Evolutionary conservation across 2,113 vertebrate species (phyloP).

Genomic region (Dipodomys stephensi): DNA sequence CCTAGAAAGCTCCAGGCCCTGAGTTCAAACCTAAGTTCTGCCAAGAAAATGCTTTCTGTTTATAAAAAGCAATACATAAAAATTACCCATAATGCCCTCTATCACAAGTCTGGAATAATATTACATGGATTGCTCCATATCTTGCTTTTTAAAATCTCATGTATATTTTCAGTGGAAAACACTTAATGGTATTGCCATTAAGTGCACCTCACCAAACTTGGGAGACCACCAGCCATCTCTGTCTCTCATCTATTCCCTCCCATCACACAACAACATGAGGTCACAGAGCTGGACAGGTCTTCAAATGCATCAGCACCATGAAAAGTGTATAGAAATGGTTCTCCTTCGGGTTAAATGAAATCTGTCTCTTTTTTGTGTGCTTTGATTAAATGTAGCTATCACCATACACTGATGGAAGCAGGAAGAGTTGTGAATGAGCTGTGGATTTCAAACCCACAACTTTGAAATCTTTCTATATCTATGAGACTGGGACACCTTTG

Average conservation of each 20-base stretch:
- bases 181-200: too few relatives aligned
- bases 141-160: too few relatives aligned
- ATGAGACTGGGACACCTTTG: neutral
- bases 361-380: slow-evolving; percentile 2
- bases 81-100: too few relatives aligned
- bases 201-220: too few relatives aligned
- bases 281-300: neutral
- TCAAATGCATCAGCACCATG: neutral
- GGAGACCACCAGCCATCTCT: neutral
- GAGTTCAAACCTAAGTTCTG: too few relatives aligned
- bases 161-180: too few relatives aligned
- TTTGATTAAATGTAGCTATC: slow-evolving; percentile 13
- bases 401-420: neutral
- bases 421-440: neutral
- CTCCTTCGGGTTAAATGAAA: slow-evolving; percentile 20
- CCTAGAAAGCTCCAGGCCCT: too few relatives aligned
- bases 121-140: too few relatives aligned
- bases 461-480: neutral
- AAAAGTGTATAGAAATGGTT: neutral
- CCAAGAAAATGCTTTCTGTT: too few relatives aligned
- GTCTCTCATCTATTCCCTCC: neutral
- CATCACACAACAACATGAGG: neutral
- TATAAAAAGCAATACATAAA: too few relatives aligned
- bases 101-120: too few relatives aligned
- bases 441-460: too few relatives aligned